Percentiles rank a stretch among this genome's conserved stretches.
phyloP scores from a whole-genome alignment of 2,888 invertebrate genomes.

The Idaea biselata region DNA sequence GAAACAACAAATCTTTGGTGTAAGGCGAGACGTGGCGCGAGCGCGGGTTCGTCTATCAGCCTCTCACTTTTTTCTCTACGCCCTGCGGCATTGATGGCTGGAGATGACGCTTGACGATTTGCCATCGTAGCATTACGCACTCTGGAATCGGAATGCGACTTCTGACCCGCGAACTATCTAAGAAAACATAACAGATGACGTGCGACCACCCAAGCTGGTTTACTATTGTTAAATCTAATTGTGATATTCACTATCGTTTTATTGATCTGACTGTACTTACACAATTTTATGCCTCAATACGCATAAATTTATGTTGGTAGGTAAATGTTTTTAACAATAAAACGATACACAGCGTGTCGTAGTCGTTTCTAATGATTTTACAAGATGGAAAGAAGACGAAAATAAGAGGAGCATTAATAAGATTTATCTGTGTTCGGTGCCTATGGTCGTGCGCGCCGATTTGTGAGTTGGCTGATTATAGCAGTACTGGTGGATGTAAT shows the following conservation, averaged over 20 bases:
- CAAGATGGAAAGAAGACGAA: slow-evolving; percentile 64
- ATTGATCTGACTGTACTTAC: slow-evolving; percentile 52
- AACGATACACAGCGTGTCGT: slow-evolving; percentile 29
- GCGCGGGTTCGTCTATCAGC: slow-evolving; percentile 53
- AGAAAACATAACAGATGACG: slow-evolving; percentile 53
- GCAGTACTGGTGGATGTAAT: slow-evolving; percentile 48
- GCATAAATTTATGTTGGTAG: slow-evolving; percentile 32
- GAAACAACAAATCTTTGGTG: slow-evolving; percentile 76
- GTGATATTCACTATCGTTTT: slow-evolving; percentile 63
- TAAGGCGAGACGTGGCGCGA: slow-evolving; percentile 64
- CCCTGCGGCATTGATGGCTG: slow-evolving; percentile 36
- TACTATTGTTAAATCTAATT: slow-evolving; percentile 44
- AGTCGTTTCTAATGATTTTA: slow-evolving; percentile 62
- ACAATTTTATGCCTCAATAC: slow-evolving; percentile 47
- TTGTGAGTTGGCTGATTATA: slow-evolving; percentile 69
- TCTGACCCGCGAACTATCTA: slow-evolving; percentile 63
- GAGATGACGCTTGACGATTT: slow-evolving; percentile 58
- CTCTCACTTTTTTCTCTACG: slow-evolving; percentile 66
- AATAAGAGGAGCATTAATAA: slow-evolving; percentile 75
- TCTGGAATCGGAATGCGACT: slow-evolving; percentile 54
- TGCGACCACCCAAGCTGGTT: slow-evolving; percentile 66
- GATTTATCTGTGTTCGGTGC: slow-evolving; percentile 75
- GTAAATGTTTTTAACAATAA: slow-evolving; percentile 47
- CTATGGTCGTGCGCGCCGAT: slow-evolving; percentile 71
- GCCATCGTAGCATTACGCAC: slow-evolving; percentile 57